A percentile compares a stretch with the other conserved stretches of the same genome.
Evolutionary conservation across 2,797 vertebrate species (phyloP).

Genomic region (Aselliscus stoliczkanus): DNA sequence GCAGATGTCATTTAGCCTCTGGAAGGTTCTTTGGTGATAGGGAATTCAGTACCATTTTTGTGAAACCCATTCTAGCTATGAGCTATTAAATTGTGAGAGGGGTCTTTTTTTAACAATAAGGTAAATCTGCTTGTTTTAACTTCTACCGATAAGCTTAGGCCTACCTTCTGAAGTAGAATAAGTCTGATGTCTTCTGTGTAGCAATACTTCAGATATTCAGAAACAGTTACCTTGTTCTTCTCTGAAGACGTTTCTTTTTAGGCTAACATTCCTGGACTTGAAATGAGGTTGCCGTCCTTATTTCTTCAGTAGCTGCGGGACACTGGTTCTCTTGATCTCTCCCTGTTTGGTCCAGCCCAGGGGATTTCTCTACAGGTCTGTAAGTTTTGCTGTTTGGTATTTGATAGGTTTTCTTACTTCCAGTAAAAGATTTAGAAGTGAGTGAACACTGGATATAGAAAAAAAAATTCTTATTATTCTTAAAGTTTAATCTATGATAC

Average conservation of each 20-base stretch:
- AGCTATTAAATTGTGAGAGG: background rate
- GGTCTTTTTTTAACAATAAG: background rate
- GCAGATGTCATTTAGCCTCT: background rate
- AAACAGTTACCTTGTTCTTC: background rate
- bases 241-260: background rate
- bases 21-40: background rate
- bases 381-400: background rate
- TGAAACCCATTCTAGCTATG: background rate
- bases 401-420: background rate
- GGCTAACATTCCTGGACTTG: background rate
- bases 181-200: background rate
- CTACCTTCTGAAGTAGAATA: background rate
- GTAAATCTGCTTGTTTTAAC: slow-evolving; percentile 6
- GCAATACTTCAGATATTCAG: background rate
- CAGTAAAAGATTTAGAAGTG: background rate
- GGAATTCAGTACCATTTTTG: background rate
- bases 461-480: background rate
- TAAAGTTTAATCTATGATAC: background rate
- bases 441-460: background rate
- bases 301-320: background rate
- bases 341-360: background rate
- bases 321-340: background rate
- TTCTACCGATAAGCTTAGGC: background rate
- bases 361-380: background rate
- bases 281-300: background rate